These are phyloP conservation scores for Nymphalis io DNA, from an alignment of 1,140 invertebrate genomes.

Conservation along the genomic window DNA sequence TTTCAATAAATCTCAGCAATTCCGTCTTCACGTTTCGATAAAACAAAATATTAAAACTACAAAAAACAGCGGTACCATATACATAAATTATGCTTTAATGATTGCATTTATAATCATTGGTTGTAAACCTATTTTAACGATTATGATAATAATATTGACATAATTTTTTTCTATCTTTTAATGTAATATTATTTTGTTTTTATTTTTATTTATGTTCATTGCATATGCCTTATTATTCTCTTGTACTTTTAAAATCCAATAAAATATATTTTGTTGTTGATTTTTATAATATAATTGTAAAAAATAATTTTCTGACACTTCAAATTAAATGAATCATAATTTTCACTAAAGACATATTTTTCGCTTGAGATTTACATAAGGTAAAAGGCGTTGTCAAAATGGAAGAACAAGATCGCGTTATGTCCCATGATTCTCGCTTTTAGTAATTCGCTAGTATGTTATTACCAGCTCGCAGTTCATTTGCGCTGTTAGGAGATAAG, in stretches of 20 bases:
- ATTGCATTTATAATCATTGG: too few relatives aligned
- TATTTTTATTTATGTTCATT: too few relatives aligned
- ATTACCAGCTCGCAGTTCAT: conserved; percentile 65
- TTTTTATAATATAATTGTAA: too few relatives aligned
- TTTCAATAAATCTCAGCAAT: conserved; percentile 23
- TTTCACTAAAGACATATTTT: neutral
- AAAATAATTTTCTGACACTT: too few relatives aligned
- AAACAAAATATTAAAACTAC: conserved; percentile 4
- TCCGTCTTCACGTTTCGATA: conserved; percentile 17
- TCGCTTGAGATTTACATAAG: neutral
- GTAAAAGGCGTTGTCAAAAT: conserved; percentile 13
- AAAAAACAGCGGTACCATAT: neutral
- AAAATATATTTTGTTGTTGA: too few relatives aligned
- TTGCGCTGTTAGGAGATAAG: conserved; percentile 70
- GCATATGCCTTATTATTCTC: too few relatives aligned
- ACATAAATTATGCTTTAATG: neutral
- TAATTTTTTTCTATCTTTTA: too few relatives aligned
- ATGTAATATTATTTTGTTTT: too few relatives aligned
- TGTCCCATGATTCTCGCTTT: conserved; percentile 31
- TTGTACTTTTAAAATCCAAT: too few relatives aligned
- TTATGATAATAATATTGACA: too few relatives aligned
- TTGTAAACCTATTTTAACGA: too few relatives aligned
- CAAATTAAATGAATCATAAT: neutral
- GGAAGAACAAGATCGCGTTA: conserved; percentile 9
- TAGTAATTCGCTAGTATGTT: conserved; percentile 48